These are phyloP conservation scores for Mesorhabditis spiculigera DNA, from an alignment of 2,888 invertebrate genomes.

Conservation along the genomic window DNA sequence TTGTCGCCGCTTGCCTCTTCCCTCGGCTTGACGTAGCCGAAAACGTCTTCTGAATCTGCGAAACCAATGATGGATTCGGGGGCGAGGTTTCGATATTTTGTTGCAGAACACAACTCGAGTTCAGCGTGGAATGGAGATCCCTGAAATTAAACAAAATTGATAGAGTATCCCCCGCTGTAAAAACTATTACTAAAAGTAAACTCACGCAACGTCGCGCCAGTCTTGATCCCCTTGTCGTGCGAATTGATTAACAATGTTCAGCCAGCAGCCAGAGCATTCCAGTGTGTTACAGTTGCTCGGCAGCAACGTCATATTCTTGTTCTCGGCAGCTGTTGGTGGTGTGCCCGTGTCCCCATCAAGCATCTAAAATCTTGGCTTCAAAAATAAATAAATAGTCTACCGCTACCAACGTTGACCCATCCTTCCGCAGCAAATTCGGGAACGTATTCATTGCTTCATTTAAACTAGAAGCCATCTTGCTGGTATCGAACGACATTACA, in stretches of 20 bases:
- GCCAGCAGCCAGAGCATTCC: slow-evolving; percentile 1
- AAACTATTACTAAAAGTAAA: background rate
- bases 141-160: no score
- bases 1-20: slow-evolving; percentile 1
- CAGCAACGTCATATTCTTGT: background rate
- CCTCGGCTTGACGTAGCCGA: slow-evolving; percentile 1
- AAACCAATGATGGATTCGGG: background rate
- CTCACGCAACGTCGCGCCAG: background rate
- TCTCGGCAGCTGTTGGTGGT: background rate
- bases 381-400: background rate
- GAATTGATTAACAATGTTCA: background rate
- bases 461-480: background rate
- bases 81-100: background rate
- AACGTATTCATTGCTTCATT: background rate
- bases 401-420: slow-evolving; percentile 4
- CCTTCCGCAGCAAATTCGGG: slow-evolving; percentile 3
- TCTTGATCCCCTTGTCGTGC: background rate
- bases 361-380: background rate
- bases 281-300: background rate
- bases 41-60: background rate
- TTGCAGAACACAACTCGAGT: no score
- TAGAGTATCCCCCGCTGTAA: no score
- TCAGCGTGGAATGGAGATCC: no score
- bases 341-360: background rate
- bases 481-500: background rate